Conservation (phyloP, 1,140 invertebrate genomes). For the Ceratosolen fusciceps region DNA sequence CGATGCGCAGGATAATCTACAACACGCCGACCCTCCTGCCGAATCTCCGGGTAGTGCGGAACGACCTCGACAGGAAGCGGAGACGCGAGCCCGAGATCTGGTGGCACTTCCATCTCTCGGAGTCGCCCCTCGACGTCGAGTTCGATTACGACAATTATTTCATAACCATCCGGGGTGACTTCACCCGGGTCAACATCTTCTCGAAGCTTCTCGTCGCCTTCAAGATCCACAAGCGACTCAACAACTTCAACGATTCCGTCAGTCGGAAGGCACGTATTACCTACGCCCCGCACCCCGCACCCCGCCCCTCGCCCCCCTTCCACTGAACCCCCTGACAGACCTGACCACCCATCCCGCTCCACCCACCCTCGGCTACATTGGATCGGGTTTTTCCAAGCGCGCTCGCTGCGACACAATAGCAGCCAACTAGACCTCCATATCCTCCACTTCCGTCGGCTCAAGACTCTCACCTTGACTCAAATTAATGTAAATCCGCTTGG, state of each 20-base stretch:
- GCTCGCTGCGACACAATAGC: not conserved
- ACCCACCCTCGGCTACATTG: too few relatives aligned
- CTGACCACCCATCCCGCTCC: too few relatives aligned
- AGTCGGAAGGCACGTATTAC: slow-evolving; percentile 50
- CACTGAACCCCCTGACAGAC: too few relatives aligned
- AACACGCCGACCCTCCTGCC: slow-evolving; percentile 40
- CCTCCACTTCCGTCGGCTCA: not conserved
- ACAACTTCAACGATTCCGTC: slow-evolving; percentile 54
- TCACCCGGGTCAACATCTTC: slow-evolving; percentile 49
- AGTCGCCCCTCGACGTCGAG: slow-evolving; percentile 44
- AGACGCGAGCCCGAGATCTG: slow-evolving; percentile 50
- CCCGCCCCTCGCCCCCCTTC: not conserved
- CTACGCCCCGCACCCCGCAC: not conserved
- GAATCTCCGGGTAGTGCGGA: slow-evolving; percentile 50
- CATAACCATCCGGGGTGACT: slow-evolving; percentile 51
- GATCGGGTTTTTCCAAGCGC: not conserved
- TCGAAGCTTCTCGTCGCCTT: slow-evolving; percentile 51
- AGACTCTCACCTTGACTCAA: not conserved
- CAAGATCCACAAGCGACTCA: slow-evolving; percentile 52
- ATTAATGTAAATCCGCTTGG: not conserved
- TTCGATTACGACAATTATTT: slow-evolving; percentile 52
- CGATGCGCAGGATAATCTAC: slow-evolving; percentile 42
- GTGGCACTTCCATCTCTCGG: slow-evolving; percentile 8
- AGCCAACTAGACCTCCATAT: too few relatives aligned
- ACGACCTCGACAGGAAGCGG: slow-evolving; percentile 53